Evolutionary conservation across 2,797 vertebrate species (phyloP), one percentile per base, ranked within the genome.

Genomic region (Syndactyla subalaris): DNA sequence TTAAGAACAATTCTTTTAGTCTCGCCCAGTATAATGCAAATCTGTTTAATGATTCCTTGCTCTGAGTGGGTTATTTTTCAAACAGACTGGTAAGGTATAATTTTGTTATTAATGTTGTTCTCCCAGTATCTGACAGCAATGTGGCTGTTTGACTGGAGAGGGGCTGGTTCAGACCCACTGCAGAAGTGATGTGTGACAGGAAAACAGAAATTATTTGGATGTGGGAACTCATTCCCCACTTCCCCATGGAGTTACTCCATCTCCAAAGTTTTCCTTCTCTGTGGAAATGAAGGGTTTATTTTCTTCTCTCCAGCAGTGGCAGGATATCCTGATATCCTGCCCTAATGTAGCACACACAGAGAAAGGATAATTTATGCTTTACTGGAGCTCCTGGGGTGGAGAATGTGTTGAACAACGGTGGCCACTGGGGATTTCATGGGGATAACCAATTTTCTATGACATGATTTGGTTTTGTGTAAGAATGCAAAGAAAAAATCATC

Each of bases 361-460:
- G n/a, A 62, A 66, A 18, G 78, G 75, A 38, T 26, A 14, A 55
- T 54, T 82, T 34, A 19, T 34, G 59, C n/a, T n/a, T 68, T 38
- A 14, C 12, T 41, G 36, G 49, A 85, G 55, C 20, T 1, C 46
- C 3, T 26, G 24, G 32, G 36, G 18, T 77, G 41, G 45, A 67
- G 54, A 73, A 68, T 1, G 11, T n/a, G 12, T 45, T 36, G 51
- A 65, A 61, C 0, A 70, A 61, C 0, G 1, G 30, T 14, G 22
- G 38, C 32, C 34, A 2, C 6, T 3, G 32, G 13, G 32, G 22
- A 26, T 51, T 85, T 82, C 29, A 19, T 17, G 12, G 18, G 59
- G 18, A 43, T 34, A 29, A 43, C 12, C 2, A 3, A 18, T 48
- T 86, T 76, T 9, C 22, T 19, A 30, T 14, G 21, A 8, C 21